Conservation (phyloP, 2,888 invertebrate genomes). For the Catonia carolina region DNA sequence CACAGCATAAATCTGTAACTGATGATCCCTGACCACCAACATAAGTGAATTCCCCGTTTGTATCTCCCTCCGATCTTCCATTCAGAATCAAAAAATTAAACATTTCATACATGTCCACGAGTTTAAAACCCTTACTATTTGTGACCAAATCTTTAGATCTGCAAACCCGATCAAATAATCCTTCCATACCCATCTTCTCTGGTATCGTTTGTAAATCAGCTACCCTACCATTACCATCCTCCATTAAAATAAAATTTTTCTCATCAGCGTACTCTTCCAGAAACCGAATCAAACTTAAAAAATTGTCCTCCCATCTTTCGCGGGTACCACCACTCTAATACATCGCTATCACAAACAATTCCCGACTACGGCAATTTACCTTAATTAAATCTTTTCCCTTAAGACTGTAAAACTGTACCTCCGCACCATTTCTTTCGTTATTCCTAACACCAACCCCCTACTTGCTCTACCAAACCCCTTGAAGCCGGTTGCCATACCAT, state of each 20-base stretch:
- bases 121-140: slow-evolving; percentile 7
- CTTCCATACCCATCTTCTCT: neutral
- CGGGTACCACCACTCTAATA: slow-evolving; percentile 9
- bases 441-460: no score
- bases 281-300: neutral
- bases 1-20: slow-evolving; percentile 15
- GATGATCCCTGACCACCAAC: slow-evolving; percentile 15
- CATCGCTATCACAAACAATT: no score
- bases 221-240: slow-evolving; percentile 9
- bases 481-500: no score
- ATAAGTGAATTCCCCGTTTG: slow-evolving; percentile 21
- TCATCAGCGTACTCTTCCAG: neutral
- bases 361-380: no score
- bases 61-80: slow-evolving; percentile 21
- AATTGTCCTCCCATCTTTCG: slow-evolving; percentile 8
- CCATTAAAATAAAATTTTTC: neutral
- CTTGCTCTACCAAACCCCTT: no score
- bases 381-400: no score
- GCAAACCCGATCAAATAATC: neutral
- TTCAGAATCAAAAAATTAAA: slow-evolving; percentile 19
- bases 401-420: no score
- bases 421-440: no score
- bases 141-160: slow-evolving; percentile 9
- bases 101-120: slow-evolving; percentile 1
- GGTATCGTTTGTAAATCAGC: neutral